phyloP scores from a whole-genome alignment of 2,888 invertebrate species.

The Stenolophus ochropezus region DNA sequence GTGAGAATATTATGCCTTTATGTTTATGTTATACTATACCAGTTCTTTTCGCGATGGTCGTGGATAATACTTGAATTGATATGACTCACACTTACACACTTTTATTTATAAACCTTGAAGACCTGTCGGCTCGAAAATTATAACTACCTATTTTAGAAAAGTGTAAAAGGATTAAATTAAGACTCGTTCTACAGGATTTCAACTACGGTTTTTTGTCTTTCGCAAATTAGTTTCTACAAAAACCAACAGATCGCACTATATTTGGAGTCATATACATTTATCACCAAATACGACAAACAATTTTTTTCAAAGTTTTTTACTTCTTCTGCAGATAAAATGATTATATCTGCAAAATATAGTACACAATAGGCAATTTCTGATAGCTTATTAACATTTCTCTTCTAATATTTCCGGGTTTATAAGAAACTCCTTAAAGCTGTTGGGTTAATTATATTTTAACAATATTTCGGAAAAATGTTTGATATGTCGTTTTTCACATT shows the following conservation, averaged over 20 bases:
- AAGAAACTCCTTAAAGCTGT: too few relatives aligned
- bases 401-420: too few relatives aligned
- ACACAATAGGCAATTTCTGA: too few relatives aligned
- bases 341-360: too few relatives aligned
- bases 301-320: too few relatives aligned
- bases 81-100: conserved; percentile 11
- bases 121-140: conserved; percentile 12
- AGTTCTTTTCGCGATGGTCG: conserved; percentile 18
- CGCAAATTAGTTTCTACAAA: not conserved
- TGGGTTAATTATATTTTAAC: too few relatives aligned
- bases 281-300: not conserved
- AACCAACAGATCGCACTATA: not conserved
- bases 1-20: conserved; percentile 33
- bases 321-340: too few relatives aligned
- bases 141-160: not conserved
- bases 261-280: not conserved
- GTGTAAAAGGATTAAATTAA: not conserved
- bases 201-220: not conserved
- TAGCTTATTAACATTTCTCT: too few relatives aligned
- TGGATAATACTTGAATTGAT: conserved; percentile 30
- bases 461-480: too few relatives aligned
- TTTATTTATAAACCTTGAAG: conserved; percentile 26
- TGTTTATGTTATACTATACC: conserved; percentile 1
- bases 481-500: too few relatives aligned
- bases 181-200: not conserved